Evolutionary conservation across 2,888 invertebrate species (phyloP), one percentile per base, ranked within the genome.

Genomic region (Parnassius orleans): DNA sequence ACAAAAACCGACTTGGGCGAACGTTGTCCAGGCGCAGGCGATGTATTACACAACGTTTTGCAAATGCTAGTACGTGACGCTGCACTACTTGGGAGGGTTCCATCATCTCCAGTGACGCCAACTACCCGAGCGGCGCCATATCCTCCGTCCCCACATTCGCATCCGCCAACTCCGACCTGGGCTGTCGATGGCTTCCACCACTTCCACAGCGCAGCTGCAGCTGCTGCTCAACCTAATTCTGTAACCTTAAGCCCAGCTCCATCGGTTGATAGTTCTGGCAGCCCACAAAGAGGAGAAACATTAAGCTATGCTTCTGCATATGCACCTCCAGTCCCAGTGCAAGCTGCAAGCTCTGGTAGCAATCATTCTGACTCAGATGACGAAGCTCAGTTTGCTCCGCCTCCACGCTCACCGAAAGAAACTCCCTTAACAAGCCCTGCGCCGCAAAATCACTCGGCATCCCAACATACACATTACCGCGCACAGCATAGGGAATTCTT

Each of bases 221-320:
- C 88, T 57, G 87, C 77, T 9, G 78, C 87, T 33, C 95, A 96
- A 75, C 96, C 96, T 76, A 97, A 97, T 84, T 97, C 97, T 59
- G 97, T 98, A 48, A 97, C 97, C 42, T 92, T 98, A 72, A 97
- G 97, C 81, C 97, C 98, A 62, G 97, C 97, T 24, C 97, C 97
- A 9, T 97, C 97, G 48, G 94, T 97, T 19, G 97, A 97, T 81
- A 97, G 97, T 75, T 95, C 96, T 54, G 96, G 97, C 59, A 96
- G 96, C 72, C 97, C 97, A 7, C 96, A 96, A 75, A 94, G 96
- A 76, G 93, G 93, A 58, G 95, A 95, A 65, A 73, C 84, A 19
- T 80, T 87, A 52, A 86, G 73, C 65, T 90, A 88, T 68, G 85
- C 83, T 33, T 80, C 86, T 54, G 79, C 82, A 12, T 90, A 89